Evolutionary conservation across 2,888 invertebrate species (phyloP), one percentile per base, ranked within the genome.

Genomic region (Notodonta dromedarius): DNA sequence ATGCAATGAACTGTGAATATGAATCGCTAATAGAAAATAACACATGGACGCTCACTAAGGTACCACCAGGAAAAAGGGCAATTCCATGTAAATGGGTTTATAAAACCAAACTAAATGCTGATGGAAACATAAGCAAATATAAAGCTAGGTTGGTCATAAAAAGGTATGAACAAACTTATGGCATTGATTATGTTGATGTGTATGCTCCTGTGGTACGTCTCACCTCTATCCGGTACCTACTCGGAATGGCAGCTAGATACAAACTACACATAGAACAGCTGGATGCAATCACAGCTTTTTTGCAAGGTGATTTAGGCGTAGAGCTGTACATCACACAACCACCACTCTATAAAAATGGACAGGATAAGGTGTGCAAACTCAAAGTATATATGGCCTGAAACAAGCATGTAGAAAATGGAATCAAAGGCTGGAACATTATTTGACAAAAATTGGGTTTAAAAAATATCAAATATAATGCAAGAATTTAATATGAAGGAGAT

Each of bases 51-150:
- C 14, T 50, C 3, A 9, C 9, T 9, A 9, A 50, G n/a, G 5
- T 50, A 50, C 50, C 50, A 5, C 14, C 5, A 50, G 9, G 9
- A 14, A 50, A 9, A n/a, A 9, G 4, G 5, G 32, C 40, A 5
- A 55, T 55, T 39, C 55, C 55, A 44, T 44, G 11, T 12, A 44
- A 44, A 44, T 44, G 44, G 44, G 44, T 44, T 12, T 44, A 12
- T 44, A 44, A 13, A 44, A 44, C 13, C 5, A 44, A 44, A 12
- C 9, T 5, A 12, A 12, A 44, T 44, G 12, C 5, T 5, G 9
- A 44, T 44, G 44, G 44, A 9, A 44, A 11, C 44, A 44, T 40
- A 40, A 40, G 9, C 7, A 40, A 9, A 40, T 40, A 40, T 40
- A 40, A 40, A 40, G 40, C 40, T 8, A 7, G 40, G 9, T 9